Conservation (phyloP, 2,797 vertebrate genomes). For the Carcharodon carcharias region DNA sequence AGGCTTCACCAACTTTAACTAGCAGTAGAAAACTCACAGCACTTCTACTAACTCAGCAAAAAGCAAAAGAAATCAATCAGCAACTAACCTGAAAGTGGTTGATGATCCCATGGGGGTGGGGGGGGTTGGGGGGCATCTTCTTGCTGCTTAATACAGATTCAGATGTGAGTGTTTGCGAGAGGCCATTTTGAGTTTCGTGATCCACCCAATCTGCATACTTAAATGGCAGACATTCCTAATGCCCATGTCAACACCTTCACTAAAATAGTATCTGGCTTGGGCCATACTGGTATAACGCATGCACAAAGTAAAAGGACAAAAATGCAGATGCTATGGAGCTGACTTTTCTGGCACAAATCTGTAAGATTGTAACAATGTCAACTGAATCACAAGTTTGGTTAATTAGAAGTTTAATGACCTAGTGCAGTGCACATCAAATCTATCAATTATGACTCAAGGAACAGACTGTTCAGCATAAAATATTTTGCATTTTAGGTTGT, state of each 20-base stretch:
- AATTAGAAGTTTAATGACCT: not conserved
- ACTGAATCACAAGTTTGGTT: not conserved
- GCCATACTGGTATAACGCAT: not conserved
- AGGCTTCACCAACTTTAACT: not conserved
- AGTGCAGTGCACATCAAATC: not conserved
- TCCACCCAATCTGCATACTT: not conserved
- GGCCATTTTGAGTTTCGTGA: not conserved
- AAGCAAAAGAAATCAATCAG: not conserved
- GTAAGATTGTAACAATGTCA: slow-evolving; percentile 2
- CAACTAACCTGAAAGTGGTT: not conserved
- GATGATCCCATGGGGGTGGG: not conserved
- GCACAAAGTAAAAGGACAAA: not conserved
- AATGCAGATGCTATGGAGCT: not conserved
- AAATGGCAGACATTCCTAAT: no score
- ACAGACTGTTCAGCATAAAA: not conserved
- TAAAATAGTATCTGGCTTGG: not conserved
- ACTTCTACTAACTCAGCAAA: not conserved
- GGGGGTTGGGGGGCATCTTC: no score
- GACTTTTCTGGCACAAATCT: not conserved
- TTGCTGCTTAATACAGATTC: not conserved
- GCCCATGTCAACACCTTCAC: not conserved
- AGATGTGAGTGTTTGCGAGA: not conserved
- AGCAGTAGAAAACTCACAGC: not conserved
- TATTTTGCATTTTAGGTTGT: not conserved
- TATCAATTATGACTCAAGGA: not conserved